Evolutionary conservation across 2,113 vertebrate genomes (phyloP), one percentile per base, ranked within the genome.

Genomic region (Oncorhynchus keta): DNA sequence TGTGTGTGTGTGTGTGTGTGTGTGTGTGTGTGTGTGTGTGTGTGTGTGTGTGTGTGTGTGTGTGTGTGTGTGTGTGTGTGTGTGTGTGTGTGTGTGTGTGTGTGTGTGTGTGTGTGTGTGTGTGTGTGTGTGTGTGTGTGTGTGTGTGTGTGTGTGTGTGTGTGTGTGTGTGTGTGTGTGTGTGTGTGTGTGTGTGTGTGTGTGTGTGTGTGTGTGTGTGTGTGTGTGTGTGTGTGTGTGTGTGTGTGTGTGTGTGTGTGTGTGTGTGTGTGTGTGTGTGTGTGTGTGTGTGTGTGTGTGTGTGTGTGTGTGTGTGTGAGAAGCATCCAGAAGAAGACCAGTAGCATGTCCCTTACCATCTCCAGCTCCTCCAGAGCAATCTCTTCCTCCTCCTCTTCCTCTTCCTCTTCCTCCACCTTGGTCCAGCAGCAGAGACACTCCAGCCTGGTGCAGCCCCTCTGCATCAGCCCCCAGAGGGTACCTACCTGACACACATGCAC

Each of bases 301-400:
- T 55, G 12, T 55, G 11, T 65, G 39, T 75, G 68, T 75, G 68
- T 49, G 22, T 61, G 5, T 76, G 49, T 71, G 61, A 55, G 32
- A 13, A 90, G 89, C 45, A 1, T 91, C 81, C 87, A 83, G 86
- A 94, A 94, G 91, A 94, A 93, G 84, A 94, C 90, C 55, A 93
- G 91, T 83, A 89, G 85, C 76, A 87, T 94, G 91, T 94, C 92
- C 28, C 84, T 94, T 81, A 94, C 91, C 84, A 93, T 94, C 87
- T 92, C 92, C 45, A 90, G 90, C 68, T 87, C 89, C 49, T 83
- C 91, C 49, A 77, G 86, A 48, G 90, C 89, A 72, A 76, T 77
- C 48, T 84, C 87, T 67, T 49, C 89, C 68, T 65, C 69, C 74
- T 88, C 84, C 48, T 80, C 89, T 66, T 84, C 87, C 48, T 80